Conservation (phyloP, 2,113 vertebrate species). For the Genyomyrus donnyi region DNA sequence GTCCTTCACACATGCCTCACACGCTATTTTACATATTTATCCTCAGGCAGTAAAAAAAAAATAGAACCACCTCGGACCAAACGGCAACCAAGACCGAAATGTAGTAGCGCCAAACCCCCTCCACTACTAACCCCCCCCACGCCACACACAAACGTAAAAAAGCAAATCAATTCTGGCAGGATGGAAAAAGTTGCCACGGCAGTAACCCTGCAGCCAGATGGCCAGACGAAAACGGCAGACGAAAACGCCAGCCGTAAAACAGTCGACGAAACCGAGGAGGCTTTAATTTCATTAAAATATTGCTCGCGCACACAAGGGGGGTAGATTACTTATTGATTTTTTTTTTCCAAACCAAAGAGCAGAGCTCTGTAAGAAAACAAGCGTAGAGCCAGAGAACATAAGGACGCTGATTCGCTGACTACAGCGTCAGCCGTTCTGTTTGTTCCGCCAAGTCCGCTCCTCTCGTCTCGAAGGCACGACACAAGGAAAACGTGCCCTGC, state of each 20-base stretch:
- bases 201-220: slow-evolving; percentile 14
- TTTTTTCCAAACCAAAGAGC: background rate
- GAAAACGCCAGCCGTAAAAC: slow-evolving; percentile 13
- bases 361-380: background rate
- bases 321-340: background rate
- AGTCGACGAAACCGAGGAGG: slow-evolving; percentile 2
- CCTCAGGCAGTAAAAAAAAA: background rate
- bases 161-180: background rate
- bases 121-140: background rate
- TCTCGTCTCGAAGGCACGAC: background rate
- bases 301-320: background rate
- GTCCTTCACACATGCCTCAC: background rate
- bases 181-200: slow-evolving; percentile 20
- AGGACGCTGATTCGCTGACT: background rate
- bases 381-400: background rate
- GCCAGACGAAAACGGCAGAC: slow-evolving; percentile 13
- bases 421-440: background rate
- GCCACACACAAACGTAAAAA: background rate
- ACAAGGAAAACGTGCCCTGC: background rate
- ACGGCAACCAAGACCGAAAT: background rate
- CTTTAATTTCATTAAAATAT: slow-evolving; percentile 5
- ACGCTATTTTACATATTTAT: background rate
- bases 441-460: background rate
- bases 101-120: background rate
- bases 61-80: background rate